Evolutionary conservation across 2,888 invertebrate species (phyloP), one percentile per base, ranked within the genome.

Genomic region (Apamea anceps): DNA sequence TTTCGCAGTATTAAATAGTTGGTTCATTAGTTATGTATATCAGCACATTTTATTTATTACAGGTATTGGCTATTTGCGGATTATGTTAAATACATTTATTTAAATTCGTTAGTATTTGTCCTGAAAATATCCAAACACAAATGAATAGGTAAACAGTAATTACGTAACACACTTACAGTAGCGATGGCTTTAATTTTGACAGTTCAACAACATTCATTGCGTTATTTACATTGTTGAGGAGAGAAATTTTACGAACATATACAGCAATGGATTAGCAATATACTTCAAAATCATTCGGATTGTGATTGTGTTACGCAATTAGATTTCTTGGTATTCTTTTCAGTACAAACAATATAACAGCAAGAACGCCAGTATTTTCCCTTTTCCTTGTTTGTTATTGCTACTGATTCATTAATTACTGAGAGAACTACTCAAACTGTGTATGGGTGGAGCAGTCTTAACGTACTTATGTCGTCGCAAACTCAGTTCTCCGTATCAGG

Each of bases 41-140:
- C 54, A 67, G 18, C 60, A 54, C 18, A 13, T 76, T 62, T 57
- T 28, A 45, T 77, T 28, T 25, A 77, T 77, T 45, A 66, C 8
- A 8, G 1, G 13, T n/a, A 32, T 37, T 21, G 15, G 79, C 13
- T 32, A 42, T 60, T 4, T 32, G 21, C 3, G 10, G 32, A 67
- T 32, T 82, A 57, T 60, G 7, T 13, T 32, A 13, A 72, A 32
- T 60, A 28, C 1, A 32, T 70, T 60, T 32, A 57, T 42, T 32
- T 0, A 37, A 65, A 51, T 37, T 37, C 15, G 13, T 63, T 45
- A 10, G 7, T 80, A 63, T 80, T 45, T n/a, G 48, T 65, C 12
- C 10, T 18, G 15, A 18, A 48, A 21, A 15, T n/a, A 25, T 32
- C 18, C n/a, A 28, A 21, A 48, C 42, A 15, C 1, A 66, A 63